These are phyloP conservation scores for Lasioglossum morio DNA, from an alignment of 2,888 invertebrate genomes.

Conservation along the genomic window DNA sequence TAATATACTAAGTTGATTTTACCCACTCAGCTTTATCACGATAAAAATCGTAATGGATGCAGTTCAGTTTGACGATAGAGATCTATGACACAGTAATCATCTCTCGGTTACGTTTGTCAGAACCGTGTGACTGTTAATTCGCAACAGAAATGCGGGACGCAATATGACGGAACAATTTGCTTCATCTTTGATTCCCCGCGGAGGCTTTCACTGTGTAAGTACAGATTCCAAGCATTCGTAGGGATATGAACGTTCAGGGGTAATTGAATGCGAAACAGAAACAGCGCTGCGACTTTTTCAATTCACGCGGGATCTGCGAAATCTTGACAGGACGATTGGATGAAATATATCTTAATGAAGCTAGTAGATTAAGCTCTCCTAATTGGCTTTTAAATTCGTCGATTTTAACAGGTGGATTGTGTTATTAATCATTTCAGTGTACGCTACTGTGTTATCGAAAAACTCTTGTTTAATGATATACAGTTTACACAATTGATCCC, in stretches of 20 bases:
- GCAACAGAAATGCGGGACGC: slow-evolving; percentile 22
- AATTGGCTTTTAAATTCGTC: neutral
- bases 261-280: neutral
- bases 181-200: slow-evolving; percentile 36
- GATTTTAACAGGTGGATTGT: too few relatives aligned
- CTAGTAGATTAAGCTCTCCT: neutral
- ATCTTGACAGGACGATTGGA: neutral
- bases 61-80: neutral
- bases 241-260: neutral
- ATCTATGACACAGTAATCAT: neutral
- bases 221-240: neutral
- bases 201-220: neutral
- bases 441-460: neutral
- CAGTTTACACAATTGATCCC: neutral
- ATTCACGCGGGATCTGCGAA: neutral
- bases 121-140: neutral
- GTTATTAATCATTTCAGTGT: neutral
- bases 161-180: slow-evolving; percentile 54
- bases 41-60: neutral
- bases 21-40: neutral
- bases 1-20: neutral
- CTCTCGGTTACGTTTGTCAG: neutral
- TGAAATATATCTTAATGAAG: neutral
- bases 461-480: neutral
- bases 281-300: neutral